Conservation (phyloP, 2,113 vertebrate species). For the Larimichthys crocea region DNA sequence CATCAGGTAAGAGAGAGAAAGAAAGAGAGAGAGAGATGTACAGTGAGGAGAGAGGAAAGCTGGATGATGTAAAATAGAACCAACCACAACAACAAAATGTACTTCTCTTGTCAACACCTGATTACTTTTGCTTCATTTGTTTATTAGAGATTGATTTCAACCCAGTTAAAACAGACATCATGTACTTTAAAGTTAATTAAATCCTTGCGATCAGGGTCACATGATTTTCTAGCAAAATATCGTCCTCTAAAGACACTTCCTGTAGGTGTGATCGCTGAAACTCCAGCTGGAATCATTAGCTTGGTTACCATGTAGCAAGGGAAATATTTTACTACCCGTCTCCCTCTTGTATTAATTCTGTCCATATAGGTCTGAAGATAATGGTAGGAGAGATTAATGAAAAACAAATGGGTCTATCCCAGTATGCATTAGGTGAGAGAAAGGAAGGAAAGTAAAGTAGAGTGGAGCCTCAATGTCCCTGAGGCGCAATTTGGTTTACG, state of each 20-base stretch:
- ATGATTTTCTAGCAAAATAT: background rate
- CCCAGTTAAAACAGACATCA: background rate
- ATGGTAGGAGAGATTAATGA: constrained; percentile 47
- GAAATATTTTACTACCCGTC: constrained; percentile 61
- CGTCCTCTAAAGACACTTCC: background rate
- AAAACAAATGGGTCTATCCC: constrained; percentile 41
- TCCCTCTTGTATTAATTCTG: constrained; percentile 67
- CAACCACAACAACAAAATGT: background rate
- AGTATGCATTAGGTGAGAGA: constrained; percentile 7
- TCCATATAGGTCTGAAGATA: constrained; percentile 56
- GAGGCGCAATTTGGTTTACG: constrained; percentile 29
- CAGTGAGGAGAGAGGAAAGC: background rate
- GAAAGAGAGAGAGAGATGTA: background rate
- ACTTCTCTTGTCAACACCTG: constrained; percentile 1
- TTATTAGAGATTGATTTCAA: constrained; percentile 21
- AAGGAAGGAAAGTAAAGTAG: constrained; percentile 12
- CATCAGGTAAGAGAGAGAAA: constrained; percentile 40
- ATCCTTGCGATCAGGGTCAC: constrained; percentile 17
- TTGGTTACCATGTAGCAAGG: constrained; percentile 40
- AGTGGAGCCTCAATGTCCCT: constrained; percentile 45
- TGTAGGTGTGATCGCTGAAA: constrained; percentile 21
- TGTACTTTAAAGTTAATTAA: constrained; percentile 14
- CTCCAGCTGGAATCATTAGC: constrained; percentile 60
- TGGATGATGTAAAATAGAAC: constrained; percentile 8
- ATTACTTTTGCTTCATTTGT: background rate